Evolutionary conservation across 2,888 invertebrate species (phyloP), one percentile per base, ranked within the genome.

Genomic region (Punctoribates punctum): DNA sequence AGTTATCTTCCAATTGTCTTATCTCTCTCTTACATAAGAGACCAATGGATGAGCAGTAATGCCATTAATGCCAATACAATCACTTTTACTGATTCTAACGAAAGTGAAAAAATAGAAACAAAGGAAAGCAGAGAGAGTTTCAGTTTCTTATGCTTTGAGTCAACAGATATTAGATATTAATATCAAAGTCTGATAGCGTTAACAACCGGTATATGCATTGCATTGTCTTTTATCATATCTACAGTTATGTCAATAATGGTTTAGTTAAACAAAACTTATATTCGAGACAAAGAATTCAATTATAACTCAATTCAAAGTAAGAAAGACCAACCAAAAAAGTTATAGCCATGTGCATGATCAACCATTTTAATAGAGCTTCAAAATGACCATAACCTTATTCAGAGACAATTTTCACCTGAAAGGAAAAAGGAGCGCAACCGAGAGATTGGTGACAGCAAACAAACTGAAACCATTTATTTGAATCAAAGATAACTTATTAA

Each of bases 51-150:
- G 57, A 23, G 13, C 57, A 57, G 23, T 13, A 57, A 57, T 57
- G 13, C 65, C 38, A 29, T 9, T 65, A 27, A 57, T 57, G 13
- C 65, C 38, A 29, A 34, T 65, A 27, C 65, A 65, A 65, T 38
- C 29, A 65, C 65, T 65, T 65, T 29, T 29, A 65, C 65, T 65
- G 65, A 65, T 38, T 65, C n/a, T 34, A 15, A 34, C 38, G 34
- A 29, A 65, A 65, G 29, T 29, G n/a, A 65, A 65, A 54, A 27
- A 60, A 27, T 27, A 29, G 29, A 11, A 60, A 60, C 27, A 60
- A 60, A 60, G 60, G 27, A 60, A 60, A 25, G 13, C 27, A 60
- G 9, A 27, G 38, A 65, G 38, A 65, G 65, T 34, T 34, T 29
- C 60, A 20, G 60, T 60, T 60, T 54, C 54, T 54, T 54, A 20